Conservation (phyloP, 2,113 vertebrate species). For the Mesembrinibis cayennensis region DNA sequence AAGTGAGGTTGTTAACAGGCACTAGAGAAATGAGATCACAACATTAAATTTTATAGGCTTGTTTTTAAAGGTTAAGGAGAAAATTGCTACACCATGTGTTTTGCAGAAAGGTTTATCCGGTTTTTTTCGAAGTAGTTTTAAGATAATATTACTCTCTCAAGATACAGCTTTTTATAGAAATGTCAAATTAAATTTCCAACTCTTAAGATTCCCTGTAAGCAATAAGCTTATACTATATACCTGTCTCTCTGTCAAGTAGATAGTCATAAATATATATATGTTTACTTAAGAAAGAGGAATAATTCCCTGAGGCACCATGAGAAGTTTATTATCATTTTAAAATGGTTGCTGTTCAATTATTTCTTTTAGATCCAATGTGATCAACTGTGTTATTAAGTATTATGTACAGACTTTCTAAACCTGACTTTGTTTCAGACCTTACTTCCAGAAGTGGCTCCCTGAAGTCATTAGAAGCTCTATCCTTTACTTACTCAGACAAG, state of each 20-base stretch:
- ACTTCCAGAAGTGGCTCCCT: neutral
- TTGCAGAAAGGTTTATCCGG: neutral
- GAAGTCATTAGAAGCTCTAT: neutral
- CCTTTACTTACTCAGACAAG: neutral
- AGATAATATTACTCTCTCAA: neutral
- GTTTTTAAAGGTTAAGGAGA: constrained; percentile 28
- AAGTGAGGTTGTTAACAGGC: neutral
- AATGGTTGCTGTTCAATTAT: neutral
- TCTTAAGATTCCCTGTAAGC: neutral
- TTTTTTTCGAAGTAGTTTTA: neutral
- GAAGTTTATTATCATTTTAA: neutral
- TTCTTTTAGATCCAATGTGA: neutral
- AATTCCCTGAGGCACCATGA: neutral
- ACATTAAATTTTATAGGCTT: neutral
- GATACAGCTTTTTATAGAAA: neutral
- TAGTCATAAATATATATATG: neutral
- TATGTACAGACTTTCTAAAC: neutral
- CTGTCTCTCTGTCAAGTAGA: neutral
- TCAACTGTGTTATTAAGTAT: neutral
- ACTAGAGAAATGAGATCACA: constrained; percentile 5
- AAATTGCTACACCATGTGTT: neutral
- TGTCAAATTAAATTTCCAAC: neutral
- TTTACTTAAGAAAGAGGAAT: neutral
- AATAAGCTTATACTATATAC: neutral
- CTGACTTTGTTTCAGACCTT: neutral